phyloP scores from a whole-genome alignment of 2,888 invertebrate species.

The Lamproptera curius region DNA sequence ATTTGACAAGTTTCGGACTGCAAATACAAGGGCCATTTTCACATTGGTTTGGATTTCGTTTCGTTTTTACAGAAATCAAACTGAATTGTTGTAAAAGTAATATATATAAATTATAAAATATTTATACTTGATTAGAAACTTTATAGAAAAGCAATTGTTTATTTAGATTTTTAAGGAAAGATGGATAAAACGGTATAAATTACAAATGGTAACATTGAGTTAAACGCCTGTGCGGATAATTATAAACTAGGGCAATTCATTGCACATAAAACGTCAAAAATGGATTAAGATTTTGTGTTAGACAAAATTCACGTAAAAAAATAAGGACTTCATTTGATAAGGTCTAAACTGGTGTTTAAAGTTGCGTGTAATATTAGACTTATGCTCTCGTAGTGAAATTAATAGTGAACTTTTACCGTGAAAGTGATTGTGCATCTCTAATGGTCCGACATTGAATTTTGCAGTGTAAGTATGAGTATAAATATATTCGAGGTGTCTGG shows the following conservation, averaged over 20 bases:
- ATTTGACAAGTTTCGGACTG: conserved; percentile 49
- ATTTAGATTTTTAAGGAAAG: too few relatives aligned
- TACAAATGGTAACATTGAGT: not conserved
- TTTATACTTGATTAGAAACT: not conserved
- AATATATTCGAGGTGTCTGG: conserved; percentile 30
- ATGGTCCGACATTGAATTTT: conserved; percentile 19
- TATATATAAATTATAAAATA: not conserved
- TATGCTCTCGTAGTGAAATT: conserved; percentile 4
- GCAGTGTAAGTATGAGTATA: conserved; percentile 27
- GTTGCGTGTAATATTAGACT: conserved; percentile 9
- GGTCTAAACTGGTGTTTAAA: conserved; percentile 14
- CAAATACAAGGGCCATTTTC: conserved; percentile 42
- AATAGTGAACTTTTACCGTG: conserved; percentile 23
- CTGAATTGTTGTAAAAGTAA: not conserved
- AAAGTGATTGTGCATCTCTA: conserved; percentile 28
- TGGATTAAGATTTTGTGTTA: conserved; percentile 42
- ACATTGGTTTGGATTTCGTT: conserved; percentile 32
- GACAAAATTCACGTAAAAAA: conserved; percentile 47
- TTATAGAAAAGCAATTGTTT: not conserved
- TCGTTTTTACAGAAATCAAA: conserved; percentile 8
- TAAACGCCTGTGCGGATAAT: not conserved
- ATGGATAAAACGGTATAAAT: too few relatives aligned
- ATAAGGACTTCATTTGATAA: conserved; percentile 32
- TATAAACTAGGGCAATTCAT: conserved; percentile 24
- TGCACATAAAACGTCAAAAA: conserved; percentile 50